These are phyloP conservation scores for Zaprionus inermis DNA, from an alignment of 1,140 invertebrate genomes.

Conservation along the genomic window DNA sequence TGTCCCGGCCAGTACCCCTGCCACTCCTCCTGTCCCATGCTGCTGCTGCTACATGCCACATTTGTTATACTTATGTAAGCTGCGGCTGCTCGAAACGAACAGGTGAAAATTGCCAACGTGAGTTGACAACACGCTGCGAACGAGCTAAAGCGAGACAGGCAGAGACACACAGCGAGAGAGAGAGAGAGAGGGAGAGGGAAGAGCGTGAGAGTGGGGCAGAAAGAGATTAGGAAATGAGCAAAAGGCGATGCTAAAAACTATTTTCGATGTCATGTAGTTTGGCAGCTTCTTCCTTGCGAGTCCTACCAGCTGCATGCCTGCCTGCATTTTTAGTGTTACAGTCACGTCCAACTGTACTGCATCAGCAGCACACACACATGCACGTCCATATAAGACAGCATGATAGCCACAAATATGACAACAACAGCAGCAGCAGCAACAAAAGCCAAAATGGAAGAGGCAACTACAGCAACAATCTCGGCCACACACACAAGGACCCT, in stretches of 20 bases:
- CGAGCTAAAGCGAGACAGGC: background rate
- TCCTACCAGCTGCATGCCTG: background rate
- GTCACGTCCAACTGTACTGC: slow-evolving; percentile 63
- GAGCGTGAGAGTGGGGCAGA: background rate
- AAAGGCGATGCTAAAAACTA: slow-evolving; percentile 64
- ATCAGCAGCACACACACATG: slow-evolving; percentile 27
- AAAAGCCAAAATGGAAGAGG: background rate
- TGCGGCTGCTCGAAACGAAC: slow-evolving; percentile 58
- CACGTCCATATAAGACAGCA: slow-evolving; percentile 37
- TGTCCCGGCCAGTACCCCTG: background rate
- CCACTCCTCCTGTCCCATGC: too few relatives aligned
- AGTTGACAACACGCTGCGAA: slow-evolving; percentile 67
- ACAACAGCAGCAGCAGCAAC: slow-evolving; percentile 26
- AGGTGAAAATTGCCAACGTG: slow-evolving; percentile 81
- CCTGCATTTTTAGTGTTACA: slow-evolving; percentile 62
- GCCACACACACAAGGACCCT: slow-evolving; percentile 28
- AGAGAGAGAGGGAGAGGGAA: slow-evolving; percentile 8
- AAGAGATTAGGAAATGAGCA: slow-evolving; percentile 65
- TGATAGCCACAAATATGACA: slow-evolving; percentile 74
- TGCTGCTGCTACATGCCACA: slow-evolving; percentile 41
- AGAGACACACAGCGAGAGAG: background rate
- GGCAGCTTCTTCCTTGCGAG: slow-evolving; percentile 35
- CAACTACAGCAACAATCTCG: slow-evolving; percentile 28
- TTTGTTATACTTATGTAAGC: slow-evolving; percentile 71
- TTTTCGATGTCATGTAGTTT: slow-evolving; percentile 72